Percentiles rank a stretch among this genome's conserved stretches.
Evolutionary conservation across 2,113 vertebrate species (phyloP).

Genomic region (Pterocles orientalis): DNA sequence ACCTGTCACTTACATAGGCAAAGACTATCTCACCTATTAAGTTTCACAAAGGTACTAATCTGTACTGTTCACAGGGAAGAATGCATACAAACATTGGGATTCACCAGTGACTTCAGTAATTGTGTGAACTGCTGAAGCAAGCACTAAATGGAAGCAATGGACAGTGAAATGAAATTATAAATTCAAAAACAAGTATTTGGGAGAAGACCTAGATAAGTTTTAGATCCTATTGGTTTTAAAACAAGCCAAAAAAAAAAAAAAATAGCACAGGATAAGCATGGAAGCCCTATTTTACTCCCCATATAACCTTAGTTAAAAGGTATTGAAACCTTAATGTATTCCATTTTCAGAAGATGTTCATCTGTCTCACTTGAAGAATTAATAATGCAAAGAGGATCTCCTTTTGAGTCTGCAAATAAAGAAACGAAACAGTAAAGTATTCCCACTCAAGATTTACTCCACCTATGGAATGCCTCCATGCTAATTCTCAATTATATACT

Average conservation of each 20-base stretch:
- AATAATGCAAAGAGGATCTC: slow-evolving; percentile 83
- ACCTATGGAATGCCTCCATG: not conserved
- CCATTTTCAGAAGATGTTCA: slow-evolving; percentile 90
- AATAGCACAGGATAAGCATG: not conserved
- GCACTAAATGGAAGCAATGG: not conserved
- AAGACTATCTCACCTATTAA: not conserved
- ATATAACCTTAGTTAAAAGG: not conserved
- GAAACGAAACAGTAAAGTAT: not conserved
- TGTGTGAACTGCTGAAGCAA: not conserved
- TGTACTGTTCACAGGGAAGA: not conserved
- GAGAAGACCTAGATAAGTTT: not conserved
- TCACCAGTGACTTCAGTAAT: not conserved
- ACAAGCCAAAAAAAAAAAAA: not conserved
- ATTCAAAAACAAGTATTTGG: not conserved
- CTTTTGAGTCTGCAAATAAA: slow-evolving; percentile 78
- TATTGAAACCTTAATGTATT: slow-evolving; percentile 85
- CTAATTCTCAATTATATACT: not conserved
- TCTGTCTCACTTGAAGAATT: slow-evolving; percentile 83
- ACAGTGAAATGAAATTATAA: not conserved
- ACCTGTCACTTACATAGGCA: not conserved
- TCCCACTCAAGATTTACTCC: not conserved
- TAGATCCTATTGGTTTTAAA: not conserved
- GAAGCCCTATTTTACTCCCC: not conserved
- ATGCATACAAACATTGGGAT: not conserved
- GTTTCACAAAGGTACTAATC: not conserved